Evolutionary conservation across 2,797 vertebrate species (phyloP).

Genomic region (Coregonus suidteri): DNA sequence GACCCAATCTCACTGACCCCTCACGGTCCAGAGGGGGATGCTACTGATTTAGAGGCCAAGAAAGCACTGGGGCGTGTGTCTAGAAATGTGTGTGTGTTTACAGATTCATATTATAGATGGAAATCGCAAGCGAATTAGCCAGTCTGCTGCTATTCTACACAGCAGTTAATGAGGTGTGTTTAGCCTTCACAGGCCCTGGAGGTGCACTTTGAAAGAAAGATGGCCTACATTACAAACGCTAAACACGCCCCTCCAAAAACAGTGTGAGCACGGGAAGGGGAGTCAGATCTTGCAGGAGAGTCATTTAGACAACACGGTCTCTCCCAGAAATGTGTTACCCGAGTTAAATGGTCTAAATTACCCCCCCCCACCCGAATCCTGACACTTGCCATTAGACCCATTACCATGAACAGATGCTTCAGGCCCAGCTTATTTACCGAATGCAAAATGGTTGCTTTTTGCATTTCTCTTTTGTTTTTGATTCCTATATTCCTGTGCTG

Average conservation of each 20-base stretch:
- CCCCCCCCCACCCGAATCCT: background rate
- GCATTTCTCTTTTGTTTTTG: background rate
- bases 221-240: slow-evolving; percentile 48
- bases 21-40: slow-evolving; percentile 46
- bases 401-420: slow-evolving; percentile 24
- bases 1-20: slow-evolving; percentile 53
- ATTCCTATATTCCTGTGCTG: background rate
- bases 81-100: slow-evolving; percentile 6
- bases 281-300: slow-evolving; percentile 37
- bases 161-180: slow-evolving; percentile 53
- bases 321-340: slow-evolving; percentile 41
- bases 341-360: slow-evolving; percentile 14
- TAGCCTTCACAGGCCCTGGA: slow-evolving; percentile 42
- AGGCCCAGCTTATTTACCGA: background rate
- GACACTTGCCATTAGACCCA: slow-evolving; percentile 3
- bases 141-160: slow-evolving; percentile 13
- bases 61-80: slow-evolving; percentile 16
- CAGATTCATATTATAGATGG: slow-evolving; percentile 36
- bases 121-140: slow-evolving; percentile 35
- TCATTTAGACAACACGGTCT: slow-evolving; percentile 17
- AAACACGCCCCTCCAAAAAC: slow-evolving; percentile 45
- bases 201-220: slow-evolving; percentile 43
- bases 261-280: slow-evolving; percentile 11
- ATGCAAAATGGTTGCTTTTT: background rate
- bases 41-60: slow-evolving; percentile 35